Percentiles rank a stretch among this genome's conserved stretches.
These are phyloP conservation scores for Boulengeromyrus knoepffleri DNA, from an alignment of 2,113 vertebrate genomes.

Conservation along the genomic window DNA sequence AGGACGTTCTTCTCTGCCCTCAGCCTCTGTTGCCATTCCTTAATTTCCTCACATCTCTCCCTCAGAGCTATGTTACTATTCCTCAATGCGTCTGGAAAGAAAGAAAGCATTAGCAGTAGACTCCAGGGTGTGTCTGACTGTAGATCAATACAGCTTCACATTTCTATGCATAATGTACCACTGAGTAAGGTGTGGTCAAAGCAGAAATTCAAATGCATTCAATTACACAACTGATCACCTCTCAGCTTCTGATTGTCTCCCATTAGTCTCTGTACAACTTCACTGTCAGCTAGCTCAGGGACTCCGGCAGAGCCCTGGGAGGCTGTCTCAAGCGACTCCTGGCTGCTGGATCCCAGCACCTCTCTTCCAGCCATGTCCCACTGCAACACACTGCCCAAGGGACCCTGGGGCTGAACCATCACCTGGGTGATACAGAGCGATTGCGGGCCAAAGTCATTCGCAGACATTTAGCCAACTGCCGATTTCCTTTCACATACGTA, in stretches of 20 bases:
- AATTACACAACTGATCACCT: constrained; percentile 43
- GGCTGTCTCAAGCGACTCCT: constrained; percentile 17
- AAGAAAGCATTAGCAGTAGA: no score
- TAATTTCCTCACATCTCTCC: constrained; percentile 75
- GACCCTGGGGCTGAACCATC: constrained; percentile 71
- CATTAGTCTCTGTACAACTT: constrained; percentile 60
- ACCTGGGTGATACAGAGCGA: neutral
- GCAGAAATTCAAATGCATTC: neutral
- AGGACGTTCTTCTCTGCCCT: constrained; percentile 73
- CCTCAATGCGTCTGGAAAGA: constrained; percentile 64
- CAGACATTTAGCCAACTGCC: neutral
- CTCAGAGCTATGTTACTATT: constrained; percentile 73
- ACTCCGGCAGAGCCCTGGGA: constrained; percentile 48
- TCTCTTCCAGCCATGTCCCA: constrained; percentile 62
- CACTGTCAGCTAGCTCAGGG: constrained; percentile 62
- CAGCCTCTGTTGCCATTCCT: constrained; percentile 64
- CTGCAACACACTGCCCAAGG: constrained; percentile 53
- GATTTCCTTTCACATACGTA: neutral
- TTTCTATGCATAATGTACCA: neutral
- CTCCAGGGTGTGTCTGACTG: neutral
- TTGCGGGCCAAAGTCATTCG: neutral
- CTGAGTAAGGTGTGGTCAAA: neutral
- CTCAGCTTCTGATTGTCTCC: constrained; percentile 69
- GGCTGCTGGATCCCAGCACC: constrained; percentile 36
- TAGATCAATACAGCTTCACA: neutral